Evolutionary conservation across 1,140 invertebrate genomes (phyloP), one percentile per base, ranked within the genome.

Genomic region (Trichomalopsis sarcophagae): DNA sequence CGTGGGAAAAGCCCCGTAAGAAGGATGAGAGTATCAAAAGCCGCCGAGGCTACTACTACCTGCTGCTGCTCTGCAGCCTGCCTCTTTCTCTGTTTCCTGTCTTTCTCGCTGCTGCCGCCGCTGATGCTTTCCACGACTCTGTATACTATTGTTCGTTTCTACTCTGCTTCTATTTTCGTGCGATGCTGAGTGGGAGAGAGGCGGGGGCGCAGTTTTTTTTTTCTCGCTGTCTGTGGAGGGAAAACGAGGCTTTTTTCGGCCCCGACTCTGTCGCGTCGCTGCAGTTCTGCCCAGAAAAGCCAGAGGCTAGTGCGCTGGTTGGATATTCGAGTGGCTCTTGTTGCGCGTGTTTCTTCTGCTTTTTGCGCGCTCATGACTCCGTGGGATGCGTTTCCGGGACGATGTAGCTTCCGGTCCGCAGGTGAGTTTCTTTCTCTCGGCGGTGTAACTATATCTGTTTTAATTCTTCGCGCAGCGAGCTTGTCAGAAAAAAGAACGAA

Each of bases 1-100:
- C 75, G 75, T 77, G 55, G 77, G 77, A 79, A 75, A 77, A 77
- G 75, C 44, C 75, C 21, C 30, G 23, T 71, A 75, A 23, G 33
- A 36, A 23, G 75, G 44, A 27, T n/a, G 21, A 47, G 47, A 77
- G 33, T 55, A 77, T 77, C 75, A 50, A 47, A 55, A 77, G 68
- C 68, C 68, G 23, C 68, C 68, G 30, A 62, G 47, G 40, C 40
- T 5, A 40, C 44, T 40, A 10, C 40, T 50, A 50, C 30, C 44
- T 77, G 40, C 40, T n/a, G n/a, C 10, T 7, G 75, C 44, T 27
- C 44, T 27, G 33, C 75, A 6, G 27, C 27, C 27, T 27, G 27
- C 27, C 27, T 27, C 27, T 27, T 27, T 79, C 50, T 23, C 77
- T 79, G 75, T 55, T 77, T 55, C 75, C 75, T 55, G 74, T 44